Evolutionary conservation across 1,140 invertebrate genomes (phyloP), one percentile per base, ranked within the genome.

Genomic region (Propsilocerus akamusi): DNA sequence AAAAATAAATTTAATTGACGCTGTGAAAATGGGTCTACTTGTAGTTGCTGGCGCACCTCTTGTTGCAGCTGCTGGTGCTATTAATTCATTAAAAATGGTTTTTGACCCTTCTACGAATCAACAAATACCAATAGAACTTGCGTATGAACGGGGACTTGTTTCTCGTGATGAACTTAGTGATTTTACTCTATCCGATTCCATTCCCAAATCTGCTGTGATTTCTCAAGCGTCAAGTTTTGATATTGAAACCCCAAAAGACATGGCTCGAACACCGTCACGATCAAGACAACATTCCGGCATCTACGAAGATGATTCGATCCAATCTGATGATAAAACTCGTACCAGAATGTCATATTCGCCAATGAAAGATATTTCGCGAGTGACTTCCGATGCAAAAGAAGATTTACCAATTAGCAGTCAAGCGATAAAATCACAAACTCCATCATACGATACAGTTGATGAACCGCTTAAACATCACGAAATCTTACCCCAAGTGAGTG

Each of bases 71-170:
- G 73, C 76, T 17, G 64, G 67, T 32, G 66, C 67, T 11, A 56
- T 68, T 26, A 59, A 68, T 26, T 66, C 64, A 12, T 60, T 70
- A 17, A 70, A 72, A 22, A 78, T 83, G 69, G 74, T 89, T 12
- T 69, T 76, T 48, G 85, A 91, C 70, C 85, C 86, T 6, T 72
- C 72, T 51, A 86, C 83, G 10, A 83, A 83, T 10, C 74, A 81
- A 59, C 75, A 80, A 59, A 66, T 88, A 28, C 77, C 81, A 1
- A 73, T 84, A 56, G 77, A 88, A 65, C 80, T 86, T 30, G 87
- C 87, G 24, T 73, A 87, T 34, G 76, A 86, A 64, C 68, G 79
- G 51, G 86, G 85, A 3, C 66, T 90, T 24, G 77, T 83, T n/a
- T 61, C 65, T 2, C 59, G 62, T 3, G 67, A 66, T 52, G 55